A percentile compares a stretch with the other conserved stretches of the same genome.
Conservation (phyloP, 2,888 invertebrate species). For the Lepidocyrtoides sp. region DNA sequence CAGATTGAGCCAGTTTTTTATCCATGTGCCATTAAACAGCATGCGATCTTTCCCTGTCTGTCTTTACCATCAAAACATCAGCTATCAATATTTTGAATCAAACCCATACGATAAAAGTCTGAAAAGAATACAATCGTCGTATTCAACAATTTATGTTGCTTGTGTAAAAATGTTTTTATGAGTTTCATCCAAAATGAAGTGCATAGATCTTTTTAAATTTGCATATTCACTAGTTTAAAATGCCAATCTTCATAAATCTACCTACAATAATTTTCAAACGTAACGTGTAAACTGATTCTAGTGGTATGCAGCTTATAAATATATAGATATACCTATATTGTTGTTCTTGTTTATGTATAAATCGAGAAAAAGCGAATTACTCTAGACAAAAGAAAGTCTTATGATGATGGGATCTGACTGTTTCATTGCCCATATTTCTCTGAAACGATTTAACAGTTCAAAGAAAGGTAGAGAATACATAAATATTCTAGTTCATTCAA, state of each 20-base stretch:
- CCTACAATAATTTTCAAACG: background rate
- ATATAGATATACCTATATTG: no score
- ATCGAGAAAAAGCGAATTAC: background rate
- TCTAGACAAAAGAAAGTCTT: conserved; percentile 11
- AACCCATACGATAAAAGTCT: background rate
- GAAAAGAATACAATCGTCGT: background rate
- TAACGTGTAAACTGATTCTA: no score
- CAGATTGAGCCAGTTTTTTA: background rate
- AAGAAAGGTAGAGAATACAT: background rate
- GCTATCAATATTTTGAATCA: background rate
- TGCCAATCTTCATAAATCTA: conserved; percentile 35
- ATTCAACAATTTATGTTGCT: background rate
- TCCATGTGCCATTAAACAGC: conserved; percentile 32
- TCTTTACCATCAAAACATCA: background rate
- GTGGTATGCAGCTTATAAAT: no score
- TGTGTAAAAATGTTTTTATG: background rate
- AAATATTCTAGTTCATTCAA: conserved; percentile 49
- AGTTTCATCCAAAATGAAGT: background rate
- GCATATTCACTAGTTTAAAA: conserved; percentile 31
- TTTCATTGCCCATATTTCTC: conserved; percentile 69
- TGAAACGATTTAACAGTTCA: conserved; percentile 35
- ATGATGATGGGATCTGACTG: conserved; percentile 60
- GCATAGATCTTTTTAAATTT: conserved; percentile 8
- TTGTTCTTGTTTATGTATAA: no score
- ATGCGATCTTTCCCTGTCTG: background rate